Conservation (phyloP, 2,113 vertebrate genomes). For the Heloderma charlesbogerti region DNA sequence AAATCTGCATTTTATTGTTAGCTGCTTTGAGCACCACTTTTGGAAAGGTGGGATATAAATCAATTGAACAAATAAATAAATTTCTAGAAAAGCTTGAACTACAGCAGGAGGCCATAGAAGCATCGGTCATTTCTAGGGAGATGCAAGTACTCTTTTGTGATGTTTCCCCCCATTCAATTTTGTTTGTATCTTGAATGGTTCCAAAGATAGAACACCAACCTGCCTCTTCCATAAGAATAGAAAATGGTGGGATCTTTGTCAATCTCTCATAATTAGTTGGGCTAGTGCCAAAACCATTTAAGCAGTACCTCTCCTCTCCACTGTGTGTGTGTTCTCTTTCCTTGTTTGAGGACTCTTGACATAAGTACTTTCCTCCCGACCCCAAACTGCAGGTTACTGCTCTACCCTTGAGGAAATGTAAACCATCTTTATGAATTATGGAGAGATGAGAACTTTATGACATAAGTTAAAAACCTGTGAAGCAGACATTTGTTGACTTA, state of each 20-base stretch:
- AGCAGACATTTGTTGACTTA: neutral
- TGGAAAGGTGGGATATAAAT: too few relatives aligned
- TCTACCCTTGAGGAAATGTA: neutral
- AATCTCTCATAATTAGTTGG: neutral
- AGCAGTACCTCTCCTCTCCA: neutral
- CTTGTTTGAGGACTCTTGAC: neutral
- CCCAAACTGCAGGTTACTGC: neutral
- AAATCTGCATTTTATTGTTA: too few relatives aligned
- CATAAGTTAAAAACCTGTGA: neutral
- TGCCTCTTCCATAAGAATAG: neutral
- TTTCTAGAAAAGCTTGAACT: neutral
- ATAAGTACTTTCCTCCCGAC: neutral
- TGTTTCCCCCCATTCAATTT: neutral
- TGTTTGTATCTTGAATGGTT: neutral
- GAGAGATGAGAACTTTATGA: neutral
- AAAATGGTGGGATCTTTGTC: neutral
- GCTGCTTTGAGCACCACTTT: too few relatives aligned
- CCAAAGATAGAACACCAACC: neutral
- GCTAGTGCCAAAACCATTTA: neutral
- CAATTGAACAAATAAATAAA: neutral
- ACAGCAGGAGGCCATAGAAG: neutral
- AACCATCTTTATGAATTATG: neutral
- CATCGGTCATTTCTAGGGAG: neutral
- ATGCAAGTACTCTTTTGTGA: neutral
- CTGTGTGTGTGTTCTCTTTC: neutral